Base-by-base conservation (phyloP, 2,113 vertebrate genomes). In the Chaetops frenatus region DNA sequence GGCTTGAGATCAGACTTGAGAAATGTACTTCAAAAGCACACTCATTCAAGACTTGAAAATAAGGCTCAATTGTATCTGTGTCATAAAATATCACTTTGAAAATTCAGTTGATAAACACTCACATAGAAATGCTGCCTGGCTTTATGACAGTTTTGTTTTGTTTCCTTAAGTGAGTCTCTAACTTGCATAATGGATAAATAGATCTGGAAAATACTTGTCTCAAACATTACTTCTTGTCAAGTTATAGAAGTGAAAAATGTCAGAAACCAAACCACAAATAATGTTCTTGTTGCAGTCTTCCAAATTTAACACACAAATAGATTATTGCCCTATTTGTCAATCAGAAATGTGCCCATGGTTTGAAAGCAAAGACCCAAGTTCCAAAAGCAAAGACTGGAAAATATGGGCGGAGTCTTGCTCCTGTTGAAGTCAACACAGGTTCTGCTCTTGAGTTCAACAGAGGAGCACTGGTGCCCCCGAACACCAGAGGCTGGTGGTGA, bases 361-460 rank as follows among this genome's bases (percentile, higher is more conserved):
- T 80, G 83, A 95, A 95, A 88, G 42, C n/a, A 36, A 73, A 90
- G 74, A 44, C 79, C 47, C 70, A 53, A 38, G 29, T 53, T 84
- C 81, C 17, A 53, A 57, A 78, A 82, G 31, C 42, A 86, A 83
- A 64, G 81, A 45, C 76, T 90, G 72, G 44, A 71, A 77, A 90
- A 58, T 56, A 71, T 67, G 50, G 77, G 44, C 45, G 84, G 6
- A 15, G 71, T 42, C 69, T 66, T 88, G 77, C 64, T 93, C 72
- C 81, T 65, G 45, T 81, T 86, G 61, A 96, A 96, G 65, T 64
- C 94, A 93, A 73, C 42, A 51, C 33, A 66, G 69, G 44, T 74
- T 94, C 90, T 92, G 87, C 76, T 90, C 77, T 86, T 70, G 80
- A 84, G 58, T 92, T 96, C 93, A 92, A 45, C 74, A 95, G 62